Percentiles rank a stretch among this genome's conserved stretches.
Conservation (phyloP, 2,888 invertebrate species). For the Griposia aprilina region DNA sequence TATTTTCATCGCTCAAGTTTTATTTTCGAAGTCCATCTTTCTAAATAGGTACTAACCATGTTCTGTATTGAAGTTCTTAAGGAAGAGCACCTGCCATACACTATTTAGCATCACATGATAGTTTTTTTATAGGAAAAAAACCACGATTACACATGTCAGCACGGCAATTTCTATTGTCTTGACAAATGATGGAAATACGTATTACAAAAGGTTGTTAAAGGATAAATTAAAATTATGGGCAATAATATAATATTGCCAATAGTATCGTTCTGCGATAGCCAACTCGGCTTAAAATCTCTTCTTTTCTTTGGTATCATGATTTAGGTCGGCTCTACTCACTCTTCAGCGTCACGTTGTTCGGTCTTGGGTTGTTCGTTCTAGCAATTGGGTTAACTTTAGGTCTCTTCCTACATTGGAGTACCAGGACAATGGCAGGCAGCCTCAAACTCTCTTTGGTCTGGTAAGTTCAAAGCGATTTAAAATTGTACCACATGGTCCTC, state of each 20-base stretch:
- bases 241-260: too few species aligned
- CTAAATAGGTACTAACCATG: not conserved
- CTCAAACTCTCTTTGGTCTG: not conserved
- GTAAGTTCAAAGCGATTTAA: not conserved
- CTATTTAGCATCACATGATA: not conserved
- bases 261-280: not conserved
- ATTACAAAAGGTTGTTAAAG: not conserved
- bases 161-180: slow-evolving; percentile 1
- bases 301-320: not conserved
- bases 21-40: not conserved
- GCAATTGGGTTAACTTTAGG: not conserved
- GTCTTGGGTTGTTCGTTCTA: not conserved
- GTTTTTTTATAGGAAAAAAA: not conserved
- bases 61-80: not conserved
- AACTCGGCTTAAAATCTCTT: not conserved
- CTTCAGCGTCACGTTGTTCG: not conserved
- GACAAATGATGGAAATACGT: not conserved
- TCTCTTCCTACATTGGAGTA: not conserved
- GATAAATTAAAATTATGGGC: not conserved
- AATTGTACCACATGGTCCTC: not conserved
- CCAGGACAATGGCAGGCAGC: not conserved
- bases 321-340: not conserved
- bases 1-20: not conserved
- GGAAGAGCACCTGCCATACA: not conserved
- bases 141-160: not conserved